Percentiles rank a stretch among this genome's conserved stretches.
Conservation (phyloP, 2,113 vertebrate genomes). For the Bubo bubo region DNA sequence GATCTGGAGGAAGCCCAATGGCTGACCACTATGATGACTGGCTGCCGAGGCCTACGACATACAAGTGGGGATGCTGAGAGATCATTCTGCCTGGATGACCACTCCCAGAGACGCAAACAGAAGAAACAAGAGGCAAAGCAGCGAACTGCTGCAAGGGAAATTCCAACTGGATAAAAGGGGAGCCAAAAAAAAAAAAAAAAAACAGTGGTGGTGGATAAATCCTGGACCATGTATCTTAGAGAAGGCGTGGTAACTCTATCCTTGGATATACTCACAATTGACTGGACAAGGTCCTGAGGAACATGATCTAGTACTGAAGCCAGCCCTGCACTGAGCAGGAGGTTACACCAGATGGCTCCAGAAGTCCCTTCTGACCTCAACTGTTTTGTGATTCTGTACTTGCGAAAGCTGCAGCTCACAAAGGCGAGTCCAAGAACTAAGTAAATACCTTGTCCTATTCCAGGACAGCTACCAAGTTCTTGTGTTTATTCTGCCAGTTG, state of each 20-base stretch:
- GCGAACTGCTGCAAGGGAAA: neutral
- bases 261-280: neutral
- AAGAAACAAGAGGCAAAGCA: neutral
- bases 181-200: neutral
- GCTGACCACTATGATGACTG: accelerated
- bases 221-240: no score
- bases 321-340: neutral
- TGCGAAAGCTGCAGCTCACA: neutral
- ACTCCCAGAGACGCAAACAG: neutral
- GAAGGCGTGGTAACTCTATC: neutral
- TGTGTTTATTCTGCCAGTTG: neutral
- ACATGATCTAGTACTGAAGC: accelerated
- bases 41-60: neutral
- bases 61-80: neutral
- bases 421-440: neutral
- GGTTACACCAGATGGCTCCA: neutral
- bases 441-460: neutral
- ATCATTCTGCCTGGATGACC: neutral
- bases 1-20: neutral
- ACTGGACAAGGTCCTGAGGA: neutral
- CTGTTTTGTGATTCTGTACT: neutral
- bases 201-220: neutral
- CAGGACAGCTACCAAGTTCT: neutral
- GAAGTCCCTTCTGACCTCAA: neutral
- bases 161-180: neutral